Conservation (phyloP, 1,140 invertebrate genomes). For the Cecropterus lyciades region DNA sequence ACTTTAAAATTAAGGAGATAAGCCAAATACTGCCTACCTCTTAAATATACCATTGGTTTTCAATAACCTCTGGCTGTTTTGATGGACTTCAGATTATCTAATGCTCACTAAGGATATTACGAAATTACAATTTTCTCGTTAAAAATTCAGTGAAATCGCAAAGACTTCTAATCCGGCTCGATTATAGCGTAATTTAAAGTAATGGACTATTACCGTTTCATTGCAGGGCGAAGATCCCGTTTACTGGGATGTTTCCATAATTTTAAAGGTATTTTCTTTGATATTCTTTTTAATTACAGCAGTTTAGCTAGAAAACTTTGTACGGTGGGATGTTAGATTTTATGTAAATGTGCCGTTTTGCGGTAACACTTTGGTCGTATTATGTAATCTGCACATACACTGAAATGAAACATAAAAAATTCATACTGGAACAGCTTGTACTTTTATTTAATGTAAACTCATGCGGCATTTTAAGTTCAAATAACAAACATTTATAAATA, state of each 20-base stretch:
- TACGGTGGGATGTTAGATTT: neutral
- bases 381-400: neutral
- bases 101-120: slow-evolving; percentile 10
- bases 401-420: too few species aligned
- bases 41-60: slow-evolving; percentile 63
- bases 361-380: neutral
- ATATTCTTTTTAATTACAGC: slow-evolving; percentile 23
- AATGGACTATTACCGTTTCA: slow-evolving; percentile 35
- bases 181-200: slow-evolving; percentile 32
- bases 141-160: slow-evolving; percentile 21
- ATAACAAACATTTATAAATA: too few species aligned
- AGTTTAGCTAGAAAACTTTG: slow-evolving; percentile 2
- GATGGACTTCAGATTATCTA: slow-evolving; percentile 17
- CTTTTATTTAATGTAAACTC: too few species aligned
- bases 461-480: too few species aligned
- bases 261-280: slow-evolving; percentile 30
- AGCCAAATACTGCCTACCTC: slow-evolving; percentile 55
- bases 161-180: slow-evolving; percentile 27
- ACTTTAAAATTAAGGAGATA: slow-evolving; percentile 76
- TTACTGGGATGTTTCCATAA: slow-evolving; percentile 17
- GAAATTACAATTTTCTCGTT: slow-evolving; percentile 29
- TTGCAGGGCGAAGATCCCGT: slow-evolving; percentile 21
- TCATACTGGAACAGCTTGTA: too few species aligned
- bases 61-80: slow-evolving; percentile 46
- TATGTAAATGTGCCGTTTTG: neutral